Conservation (phyloP, 1,140 invertebrate species). For the Ceratina japonica region DNA sequence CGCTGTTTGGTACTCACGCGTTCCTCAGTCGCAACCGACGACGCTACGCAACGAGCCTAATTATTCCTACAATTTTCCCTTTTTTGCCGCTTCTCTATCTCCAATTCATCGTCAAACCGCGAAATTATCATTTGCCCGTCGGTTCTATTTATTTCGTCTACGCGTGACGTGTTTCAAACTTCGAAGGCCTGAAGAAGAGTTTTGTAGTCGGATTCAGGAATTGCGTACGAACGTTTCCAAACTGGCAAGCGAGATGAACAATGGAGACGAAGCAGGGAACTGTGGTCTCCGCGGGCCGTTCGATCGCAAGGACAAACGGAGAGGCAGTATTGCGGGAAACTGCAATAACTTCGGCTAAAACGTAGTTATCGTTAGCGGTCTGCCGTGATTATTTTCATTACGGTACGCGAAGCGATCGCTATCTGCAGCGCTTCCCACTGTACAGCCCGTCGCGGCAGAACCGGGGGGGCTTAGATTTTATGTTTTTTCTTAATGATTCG, state of each 20-base stretch:
- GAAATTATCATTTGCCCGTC: background rate
- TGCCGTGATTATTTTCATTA: conserved; percentile 79
- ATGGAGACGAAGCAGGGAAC: background rate
- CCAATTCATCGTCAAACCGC: background rate
- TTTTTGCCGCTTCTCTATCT: too few species aligned
- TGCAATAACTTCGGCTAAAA: conserved; percentile 62
- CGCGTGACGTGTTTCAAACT: too few species aligned
- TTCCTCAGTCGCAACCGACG: conserved; percentile 24
- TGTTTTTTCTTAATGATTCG: conserved; percentile 80
- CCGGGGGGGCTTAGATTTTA: conserved; percentile 73
- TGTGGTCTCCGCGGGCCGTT: background rate
- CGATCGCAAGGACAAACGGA: conserved; percentile 49
- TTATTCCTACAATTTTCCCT: conserved; percentile 54
- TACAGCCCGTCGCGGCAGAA: conserved; percentile 52
- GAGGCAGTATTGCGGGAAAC: conserved; percentile 48
- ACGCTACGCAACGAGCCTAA: conserved; percentile 31
- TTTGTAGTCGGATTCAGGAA: too few species aligned
- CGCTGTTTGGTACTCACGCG: conserved; percentile 59
- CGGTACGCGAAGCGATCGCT: conserved; percentile 70
- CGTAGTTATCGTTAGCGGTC: conserved; percentile 65
- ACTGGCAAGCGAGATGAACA: background rate
- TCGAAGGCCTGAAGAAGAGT: too few species aligned
- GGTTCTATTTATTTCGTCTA: too few species aligned
- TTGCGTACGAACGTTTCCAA: too few species aligned
- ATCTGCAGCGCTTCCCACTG: conserved; percentile 75